phyloP scores from a whole-genome alignment of 2,797 vertebrate genomes.

The Momotus momota region DNA sequence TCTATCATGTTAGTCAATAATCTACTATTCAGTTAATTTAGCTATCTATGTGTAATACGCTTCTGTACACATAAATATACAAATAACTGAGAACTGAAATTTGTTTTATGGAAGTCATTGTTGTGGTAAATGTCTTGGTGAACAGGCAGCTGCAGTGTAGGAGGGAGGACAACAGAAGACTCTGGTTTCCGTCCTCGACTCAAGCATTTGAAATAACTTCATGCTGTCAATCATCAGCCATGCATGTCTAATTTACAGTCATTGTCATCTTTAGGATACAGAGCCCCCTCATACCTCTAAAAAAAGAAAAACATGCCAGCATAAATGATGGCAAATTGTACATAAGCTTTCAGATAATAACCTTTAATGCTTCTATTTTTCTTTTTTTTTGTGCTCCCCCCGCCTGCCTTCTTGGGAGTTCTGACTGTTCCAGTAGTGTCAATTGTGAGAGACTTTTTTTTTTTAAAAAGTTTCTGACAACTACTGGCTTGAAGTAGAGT shows the following conservation, averaged over 20 bases:
- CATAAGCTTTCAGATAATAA: slow-evolving; percentile 47
- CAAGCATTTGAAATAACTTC: neutral
- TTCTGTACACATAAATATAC: neutral
- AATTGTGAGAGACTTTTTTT: neutral
- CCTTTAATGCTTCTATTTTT: slow-evolving; percentile 44
- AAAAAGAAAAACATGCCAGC: slow-evolving; percentile 59
- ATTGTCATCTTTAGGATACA: slow-evolving; percentile 38
- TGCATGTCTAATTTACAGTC: slow-evolving; percentile 38
- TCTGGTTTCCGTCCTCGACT: slow-evolving; percentile 38
- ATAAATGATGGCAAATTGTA: slow-evolving; percentile 61
- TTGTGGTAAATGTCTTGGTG: neutral
- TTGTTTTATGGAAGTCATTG: neutral
- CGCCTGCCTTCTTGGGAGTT: neutral
- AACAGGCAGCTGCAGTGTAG: neutral
- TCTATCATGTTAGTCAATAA: neutral
- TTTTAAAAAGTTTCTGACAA: neutral
- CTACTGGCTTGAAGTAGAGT: neutral
- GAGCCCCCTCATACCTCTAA: slow-evolving; percentile 23
- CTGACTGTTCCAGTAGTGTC: slow-evolving; percentile 36
- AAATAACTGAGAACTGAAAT: neutral
- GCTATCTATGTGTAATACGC: neutral
- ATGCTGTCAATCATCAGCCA: slow-evolving; percentile 34
- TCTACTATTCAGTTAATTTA: neutral
- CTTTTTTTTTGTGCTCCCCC: neutral
- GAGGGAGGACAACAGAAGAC: slow-evolving; percentile 24